Base-by-base conservation (phyloP, 2,888 invertebrate genomes). In the Heterodera filipjevi region DNA sequence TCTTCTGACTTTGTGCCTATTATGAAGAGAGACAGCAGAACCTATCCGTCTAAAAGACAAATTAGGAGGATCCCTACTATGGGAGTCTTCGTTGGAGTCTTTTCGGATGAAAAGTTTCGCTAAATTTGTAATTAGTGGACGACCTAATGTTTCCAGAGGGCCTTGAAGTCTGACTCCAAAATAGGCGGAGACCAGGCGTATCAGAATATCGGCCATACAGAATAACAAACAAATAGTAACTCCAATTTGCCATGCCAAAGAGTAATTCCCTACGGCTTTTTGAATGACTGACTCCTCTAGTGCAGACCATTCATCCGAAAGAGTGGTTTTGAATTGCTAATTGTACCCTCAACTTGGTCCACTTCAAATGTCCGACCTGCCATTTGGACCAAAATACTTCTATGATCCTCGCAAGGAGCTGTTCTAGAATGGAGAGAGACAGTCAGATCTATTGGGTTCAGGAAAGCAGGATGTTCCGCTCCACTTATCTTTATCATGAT, bases 51-150 rank as follows among this genome's bases (percentile, higher is more conserved):
- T 14, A 14, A 1, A 14, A 14, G 16, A 0, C 14, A 3, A 19
- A 3, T 14, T 49, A 19, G 49, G 6, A 14, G 2, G 49, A 16
- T 49, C 16, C 16, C 0, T 19, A 16, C 16, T 0, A 19, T 19
- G 3, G 0, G 0, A 1, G 14, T 49, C 16, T 49, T 0, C 0
- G 16, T 14, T 14, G 3, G 0, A 16, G 0, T 49, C 16, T 6
- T 49, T 49, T 3, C 49, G 8, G 19, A 3, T 6, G 16, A 49
- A 49, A 49, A 49, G 19, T 14, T 49, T 49, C 8, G 49, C 19
- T 19, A 49, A 3, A 5, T 8, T 49, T 12, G 49, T 19, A 14
- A 49, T 19, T 14, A 49, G 3, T 49, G 49, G 49, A 16, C 49
- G 49, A 49, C 49, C 49, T 49, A 49, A 49, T 49, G 6, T 19